These are phyloP conservation scores for Pipistrellus pygmaeus DNA, from an alignment of 2,797 vertebrate genomes.

Conservation along the genomic window DNA sequence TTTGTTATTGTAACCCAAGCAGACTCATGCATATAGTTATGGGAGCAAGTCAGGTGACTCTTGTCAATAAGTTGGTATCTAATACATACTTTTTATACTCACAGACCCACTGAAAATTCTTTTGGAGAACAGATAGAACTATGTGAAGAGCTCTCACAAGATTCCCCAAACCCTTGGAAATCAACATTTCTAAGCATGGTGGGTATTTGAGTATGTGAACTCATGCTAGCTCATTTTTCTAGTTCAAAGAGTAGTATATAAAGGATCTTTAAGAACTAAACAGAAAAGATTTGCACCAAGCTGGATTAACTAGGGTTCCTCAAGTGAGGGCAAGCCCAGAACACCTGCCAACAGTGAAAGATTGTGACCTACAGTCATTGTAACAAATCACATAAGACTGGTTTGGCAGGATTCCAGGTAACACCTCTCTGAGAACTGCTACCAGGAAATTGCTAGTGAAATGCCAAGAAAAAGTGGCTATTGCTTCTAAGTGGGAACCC, in stretches of 20 bases:
- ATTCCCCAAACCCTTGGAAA: slow-evolving; percentile 41
- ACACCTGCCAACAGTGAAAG: slow-evolving; percentile 67
- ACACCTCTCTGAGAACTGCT: slow-evolving; percentile 61
- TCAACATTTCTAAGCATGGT: background rate
- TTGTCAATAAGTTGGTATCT: background rate
- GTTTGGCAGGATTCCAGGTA: slow-evolving; percentile 69
- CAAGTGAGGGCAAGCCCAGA: slow-evolving; percentile 73
- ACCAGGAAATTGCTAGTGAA: slow-evolving; percentile 70
- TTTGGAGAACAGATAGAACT: slow-evolving; percentile 3
- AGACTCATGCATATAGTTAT: background rate
- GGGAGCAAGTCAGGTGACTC: background rate
- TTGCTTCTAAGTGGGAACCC: background rate
- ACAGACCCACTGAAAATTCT: slow-evolving; percentile 25
- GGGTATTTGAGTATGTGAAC: slow-evolving; percentile 27
- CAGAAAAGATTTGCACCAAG: slow-evolving; percentile 61
- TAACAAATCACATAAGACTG: slow-evolving; percentile 67
- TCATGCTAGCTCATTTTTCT: slow-evolving; percentile 58
- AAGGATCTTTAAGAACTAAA: slow-evolving; percentile 62
- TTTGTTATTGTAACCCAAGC: background rate
- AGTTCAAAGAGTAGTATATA: slow-evolving; percentile 28
- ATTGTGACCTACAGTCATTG: slow-evolving; percentile 68
- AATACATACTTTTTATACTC: background rate
- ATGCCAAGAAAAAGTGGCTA: slow-evolving; percentile 44
- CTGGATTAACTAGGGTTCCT: slow-evolving; percentile 56
- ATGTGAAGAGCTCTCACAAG: slow-evolving; percentile 41